Percentiles rank a stretch among this genome's conserved stretches.
Evolutionary conservation across 2,797 vertebrate genomes (phyloP).

Genomic region (Iguana delicatissima): DNA sequence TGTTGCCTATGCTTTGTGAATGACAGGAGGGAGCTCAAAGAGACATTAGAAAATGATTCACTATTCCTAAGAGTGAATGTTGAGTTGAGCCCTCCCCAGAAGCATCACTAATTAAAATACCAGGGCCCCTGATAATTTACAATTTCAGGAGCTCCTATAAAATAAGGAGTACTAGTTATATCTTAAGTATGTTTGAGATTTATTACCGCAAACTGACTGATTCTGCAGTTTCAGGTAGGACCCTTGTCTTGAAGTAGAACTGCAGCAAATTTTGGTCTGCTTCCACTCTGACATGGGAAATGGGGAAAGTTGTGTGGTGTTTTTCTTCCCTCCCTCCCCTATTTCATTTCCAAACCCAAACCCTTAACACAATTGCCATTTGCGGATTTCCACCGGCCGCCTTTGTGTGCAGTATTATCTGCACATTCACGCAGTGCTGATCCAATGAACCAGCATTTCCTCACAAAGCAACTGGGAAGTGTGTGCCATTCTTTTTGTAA

Average conservation of each 20-base stretch:
- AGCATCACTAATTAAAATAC: neutral
- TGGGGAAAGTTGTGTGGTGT: neutral
- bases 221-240: constrained; percentile 16
- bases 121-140: neutral
- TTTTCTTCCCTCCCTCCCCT: neutral
- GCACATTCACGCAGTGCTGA: constrained; percentile 69
- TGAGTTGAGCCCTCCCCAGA: neutral
- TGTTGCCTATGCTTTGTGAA: neutral
- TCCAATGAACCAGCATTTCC: constrained; percentile 66
- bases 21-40: neutral
- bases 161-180: constrained; percentile 6
- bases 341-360: constrained; percentile 51
- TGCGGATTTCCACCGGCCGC: constrained; percentile 56
- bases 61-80: neutral
- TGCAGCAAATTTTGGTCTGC: constrained; percentile 38
- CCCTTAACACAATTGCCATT: constrained; percentile 47
- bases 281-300: neutral
- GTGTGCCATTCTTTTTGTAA: constrained; percentile 65
- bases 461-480: constrained; percentile 66
- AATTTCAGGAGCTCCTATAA: neutral
- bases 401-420: constrained; percentile 68
- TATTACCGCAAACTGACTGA: constrained; percentile 18
- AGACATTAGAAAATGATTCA: neutral
- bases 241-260: constrained; percentile 25
- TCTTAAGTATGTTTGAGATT: constrained; percentile 44